Base-by-base conservation (phyloP, 1,140 invertebrate species). In the Brachionus rotundiformis region DNA sequence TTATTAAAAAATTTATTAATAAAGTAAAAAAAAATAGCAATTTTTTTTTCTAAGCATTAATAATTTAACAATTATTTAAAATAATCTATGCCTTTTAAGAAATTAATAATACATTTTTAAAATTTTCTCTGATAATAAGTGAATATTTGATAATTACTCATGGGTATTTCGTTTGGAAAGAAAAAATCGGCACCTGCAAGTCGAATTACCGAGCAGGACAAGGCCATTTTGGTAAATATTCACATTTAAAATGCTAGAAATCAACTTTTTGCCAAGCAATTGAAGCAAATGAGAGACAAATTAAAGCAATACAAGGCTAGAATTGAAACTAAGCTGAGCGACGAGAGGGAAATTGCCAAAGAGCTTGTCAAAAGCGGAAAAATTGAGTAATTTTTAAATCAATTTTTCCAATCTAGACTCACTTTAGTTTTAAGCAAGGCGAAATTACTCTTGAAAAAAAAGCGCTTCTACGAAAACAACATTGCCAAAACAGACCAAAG, bases 291-390 rank as follows among this genome's bases (percentile, higher is more conserved):
- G 54, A 31, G 79, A 25, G 79, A 81, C 41, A 63, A 63, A 63
- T 33, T 81, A 11, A 81, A 63, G 23, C 79, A 81, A 31, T 63
- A 81, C 27, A 47, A 27, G 36, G 13, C 2, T 4, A 25, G 36
- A 63, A 63, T 81, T 65, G 79, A 81, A 19, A 41, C n/a, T 23
- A 47, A 81, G 49, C 16, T 81, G 3, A 31, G 19, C 33, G 36
- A 63, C 29, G 79, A 81, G 29, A 31, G 79, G n/a, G 59, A 81
- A 65, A 36, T 81, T 27, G 79, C 79, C 36, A 81, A 81, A 81
- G 23, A 81, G 33, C 39, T 81, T 13, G 54, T 81, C 3, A 81
- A 81, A 81, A 33, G 36, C 25, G 79, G 79, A 44, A 63, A 81
- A 41, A 65, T 63, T 16, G 79, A 81, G 79, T 81, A 68, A 81